A percentile compares a stretch with the other conserved stretches of the same genome.
phyloP scores from a whole-genome alignment of 2,888 invertebrate species.

The Gymnoscelis rufifasciata region DNA sequence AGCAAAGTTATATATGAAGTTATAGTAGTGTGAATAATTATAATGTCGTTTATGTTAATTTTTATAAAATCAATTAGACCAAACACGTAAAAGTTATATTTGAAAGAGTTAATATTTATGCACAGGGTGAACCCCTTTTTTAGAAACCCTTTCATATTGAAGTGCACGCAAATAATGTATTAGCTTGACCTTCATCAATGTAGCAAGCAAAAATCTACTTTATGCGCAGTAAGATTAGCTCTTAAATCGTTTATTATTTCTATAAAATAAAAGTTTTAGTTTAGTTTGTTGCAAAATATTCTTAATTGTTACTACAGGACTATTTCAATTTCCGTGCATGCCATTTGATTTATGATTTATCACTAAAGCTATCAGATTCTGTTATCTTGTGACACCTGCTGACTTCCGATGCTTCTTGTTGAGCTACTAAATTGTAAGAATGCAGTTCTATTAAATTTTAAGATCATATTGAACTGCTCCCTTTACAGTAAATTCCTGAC shows the following conservation, averaged over 20 bases:
- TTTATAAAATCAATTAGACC: too few relatives aligned
- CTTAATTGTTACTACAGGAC: too few relatives aligned
- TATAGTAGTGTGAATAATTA: too few relatives aligned
- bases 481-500: too few relatives aligned
- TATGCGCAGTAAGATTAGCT: background rate
- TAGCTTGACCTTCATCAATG: constrained; percentile 21
- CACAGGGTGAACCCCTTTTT: constrained; percentile 8
- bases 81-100: too few relatives aligned
- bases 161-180: constrained; percentile 3
- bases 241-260: constrained; percentile 1
- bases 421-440: constrained; percentile 15
- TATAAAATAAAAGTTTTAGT: too few relatives aligned
- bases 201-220: constrained; percentile 13
- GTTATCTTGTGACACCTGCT: constrained; percentile 30
- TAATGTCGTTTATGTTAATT: too few relatives aligned
- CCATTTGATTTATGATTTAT: constrained; percentile 24
- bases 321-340: constrained; percentile 3
- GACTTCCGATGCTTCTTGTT: constrained; percentile 22
- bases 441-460: background rate
- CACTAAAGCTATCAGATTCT: constrained; percentile 23
- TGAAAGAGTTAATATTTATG: background rate
- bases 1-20: too few relatives aligned
- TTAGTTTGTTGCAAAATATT: too few relatives aligned
- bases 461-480: too few relatives aligned
- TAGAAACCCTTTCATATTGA: constrained; percentile 7